Evolutionary conservation across 2,888 invertebrate species (phyloP).

Genomic region (Deroplatys truncata): DNA sequence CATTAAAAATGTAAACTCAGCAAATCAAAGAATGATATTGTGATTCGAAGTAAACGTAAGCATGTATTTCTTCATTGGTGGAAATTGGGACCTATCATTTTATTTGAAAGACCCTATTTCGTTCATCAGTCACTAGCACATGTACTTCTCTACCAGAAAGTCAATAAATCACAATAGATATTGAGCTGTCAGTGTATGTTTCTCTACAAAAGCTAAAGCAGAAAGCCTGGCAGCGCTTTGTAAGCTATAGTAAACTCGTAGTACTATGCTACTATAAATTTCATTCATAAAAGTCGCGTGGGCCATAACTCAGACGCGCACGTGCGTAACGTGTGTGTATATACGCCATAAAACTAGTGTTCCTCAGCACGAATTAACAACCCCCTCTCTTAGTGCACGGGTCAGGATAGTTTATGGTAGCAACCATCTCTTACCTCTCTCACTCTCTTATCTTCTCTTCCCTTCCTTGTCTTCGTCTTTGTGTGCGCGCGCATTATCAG

Average conservation of each 20-base stretch:
- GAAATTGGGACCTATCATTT: too few relatives aligned
- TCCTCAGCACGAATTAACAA: neutral
- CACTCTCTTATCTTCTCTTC: neutral
- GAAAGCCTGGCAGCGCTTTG: neutral
- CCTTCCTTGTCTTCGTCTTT: neutral
- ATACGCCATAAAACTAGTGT: neutral
- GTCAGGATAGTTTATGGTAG: neutral
- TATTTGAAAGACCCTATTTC: too few relatives aligned
- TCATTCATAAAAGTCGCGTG: neutral
- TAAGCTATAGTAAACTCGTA: neutral
- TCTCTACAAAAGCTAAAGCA: neutral
- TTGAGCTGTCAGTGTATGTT: neutral
- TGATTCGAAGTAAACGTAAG: too few relatives aligned
- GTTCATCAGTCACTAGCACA: too few relatives aligned
- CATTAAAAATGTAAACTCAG: too few relatives aligned
- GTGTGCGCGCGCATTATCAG: neutral
- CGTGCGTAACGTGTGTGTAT: neutral
- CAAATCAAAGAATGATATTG: too few relatives aligned
- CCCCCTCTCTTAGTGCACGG: neutral
- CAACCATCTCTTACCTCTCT: neutral
- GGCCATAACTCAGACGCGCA: neutral
- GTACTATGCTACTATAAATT: neutral
- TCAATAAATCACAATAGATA: too few relatives aligned
- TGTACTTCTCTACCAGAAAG: too few relatives aligned
- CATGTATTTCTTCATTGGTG: too few relatives aligned